Evolutionary conservation across 2,113 vertebrate genomes (phyloP).

Genomic region (Indicator indicator): DNA sequence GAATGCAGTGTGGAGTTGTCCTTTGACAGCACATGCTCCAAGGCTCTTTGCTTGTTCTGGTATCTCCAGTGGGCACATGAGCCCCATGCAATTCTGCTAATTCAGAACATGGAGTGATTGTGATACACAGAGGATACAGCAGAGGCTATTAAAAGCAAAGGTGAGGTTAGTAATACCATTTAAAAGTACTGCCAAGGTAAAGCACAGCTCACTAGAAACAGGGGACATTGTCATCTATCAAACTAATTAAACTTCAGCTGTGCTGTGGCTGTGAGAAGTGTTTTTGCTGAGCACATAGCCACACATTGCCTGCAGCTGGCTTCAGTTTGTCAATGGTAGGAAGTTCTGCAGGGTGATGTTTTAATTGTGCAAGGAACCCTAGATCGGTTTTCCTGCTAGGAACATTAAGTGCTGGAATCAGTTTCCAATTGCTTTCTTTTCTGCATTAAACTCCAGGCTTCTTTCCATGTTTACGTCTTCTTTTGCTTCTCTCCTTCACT

Average conservation of each 20-base stretch:
- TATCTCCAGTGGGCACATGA: not conserved
- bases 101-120: not conserved
- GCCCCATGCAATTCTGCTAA: not conserved
- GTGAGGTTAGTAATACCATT: not conserved
- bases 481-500: not conserved
- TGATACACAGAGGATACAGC: not conserved
- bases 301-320: not conserved
- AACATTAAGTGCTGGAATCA: not conserved
- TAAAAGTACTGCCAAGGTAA: not conserved
- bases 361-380: not conserved
- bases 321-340: not conserved
- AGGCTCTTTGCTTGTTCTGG: not conserved
- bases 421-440: not conserved
- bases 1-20: not conserved
- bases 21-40: not conserved
- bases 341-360: not conserved
- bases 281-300: not conserved
- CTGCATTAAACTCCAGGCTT: not conserved
- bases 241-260: not conserved
- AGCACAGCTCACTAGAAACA: not conserved
- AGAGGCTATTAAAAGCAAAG: not conserved
- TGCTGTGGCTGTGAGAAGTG: not conserved
- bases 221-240: accelerated
- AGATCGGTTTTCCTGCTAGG: not conserved
- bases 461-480: not conserved